phyloP scores from a whole-genome alignment of 2,113 vertebrate species.

The Rostratula benghalensis region DNA sequence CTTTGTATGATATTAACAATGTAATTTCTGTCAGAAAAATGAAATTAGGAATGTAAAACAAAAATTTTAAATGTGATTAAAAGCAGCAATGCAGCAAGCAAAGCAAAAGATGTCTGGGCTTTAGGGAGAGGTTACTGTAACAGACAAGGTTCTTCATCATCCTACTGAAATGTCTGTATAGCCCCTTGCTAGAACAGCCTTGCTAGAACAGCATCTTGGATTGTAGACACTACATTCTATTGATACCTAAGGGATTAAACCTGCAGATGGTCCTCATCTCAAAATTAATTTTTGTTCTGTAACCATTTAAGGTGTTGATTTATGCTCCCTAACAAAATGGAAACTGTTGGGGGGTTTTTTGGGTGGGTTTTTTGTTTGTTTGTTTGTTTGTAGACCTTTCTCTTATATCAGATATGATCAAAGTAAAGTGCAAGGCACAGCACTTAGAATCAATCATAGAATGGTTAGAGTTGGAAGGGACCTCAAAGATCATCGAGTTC shows the following conservation, averaged over 20 bases:
- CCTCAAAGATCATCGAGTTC: no score
- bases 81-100: neutral
- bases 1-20: slow-evolving; percentile 20
- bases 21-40: slow-evolving; percentile 35
- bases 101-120: neutral
- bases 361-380: no score
- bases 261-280: neutral
- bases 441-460: no score
- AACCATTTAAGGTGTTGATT: neutral
- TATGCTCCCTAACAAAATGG: neutral
- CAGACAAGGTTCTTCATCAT: neutral
- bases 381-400: neutral
- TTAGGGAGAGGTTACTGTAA: neutral
- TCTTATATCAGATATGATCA: neutral
- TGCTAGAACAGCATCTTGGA: neutral
- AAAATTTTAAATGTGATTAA: neutral
- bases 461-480: no score
- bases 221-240: neutral
- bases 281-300: neutral
- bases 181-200: no score
- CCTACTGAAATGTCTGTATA: neutral
- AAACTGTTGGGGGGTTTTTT: neutral
- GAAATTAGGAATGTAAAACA: slow-evolving; percentile 15
- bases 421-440: neutral
- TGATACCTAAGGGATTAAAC: neutral